Evolutionary conservation across 2,888 invertebrate species (phyloP).

Genomic region (Stegana nigrithorax): DNA sequence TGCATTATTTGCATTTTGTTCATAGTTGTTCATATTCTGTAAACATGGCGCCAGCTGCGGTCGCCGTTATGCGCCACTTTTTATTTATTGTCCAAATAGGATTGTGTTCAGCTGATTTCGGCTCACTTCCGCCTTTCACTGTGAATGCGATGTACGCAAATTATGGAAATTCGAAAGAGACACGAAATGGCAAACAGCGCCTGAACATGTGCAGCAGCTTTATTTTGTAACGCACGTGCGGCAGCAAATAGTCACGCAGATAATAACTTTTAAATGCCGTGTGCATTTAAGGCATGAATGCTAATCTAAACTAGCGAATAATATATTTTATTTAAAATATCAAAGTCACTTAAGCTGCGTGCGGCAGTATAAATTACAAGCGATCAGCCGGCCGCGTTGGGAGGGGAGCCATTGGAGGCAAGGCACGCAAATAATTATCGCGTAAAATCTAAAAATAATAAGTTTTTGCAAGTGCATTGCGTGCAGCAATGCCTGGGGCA

Average conservation of each 20-base stretch:
- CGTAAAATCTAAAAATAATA: constrained; percentile 9
- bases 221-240: too few species aligned
- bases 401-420: too few species aligned
- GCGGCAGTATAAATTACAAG: background rate
- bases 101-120: background rate
- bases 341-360: background rate
- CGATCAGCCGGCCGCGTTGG: background rate
- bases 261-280: background rate
- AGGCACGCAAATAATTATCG: constrained; percentile 1
- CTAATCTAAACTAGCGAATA: constrained; percentile 1
- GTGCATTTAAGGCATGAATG: background rate
- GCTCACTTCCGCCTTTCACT: background rate
- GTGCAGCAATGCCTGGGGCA: background rate
- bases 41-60: too few species aligned
- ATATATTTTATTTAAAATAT: constrained; percentile 9
- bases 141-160: constrained; percentile 1
- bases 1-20: background rate
- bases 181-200: background rate
- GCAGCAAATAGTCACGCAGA: background rate
- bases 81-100: background rate
- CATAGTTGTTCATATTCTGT: background rate
- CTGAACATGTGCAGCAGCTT: background rate
- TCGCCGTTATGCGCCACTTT: background rate
- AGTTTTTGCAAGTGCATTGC: background rate
- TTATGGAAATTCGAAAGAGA: background rate